Evolutionary conservation across 2,113 vertebrate species (phyloP).

Genomic region (Nymphicus hollandicus): DNA sequence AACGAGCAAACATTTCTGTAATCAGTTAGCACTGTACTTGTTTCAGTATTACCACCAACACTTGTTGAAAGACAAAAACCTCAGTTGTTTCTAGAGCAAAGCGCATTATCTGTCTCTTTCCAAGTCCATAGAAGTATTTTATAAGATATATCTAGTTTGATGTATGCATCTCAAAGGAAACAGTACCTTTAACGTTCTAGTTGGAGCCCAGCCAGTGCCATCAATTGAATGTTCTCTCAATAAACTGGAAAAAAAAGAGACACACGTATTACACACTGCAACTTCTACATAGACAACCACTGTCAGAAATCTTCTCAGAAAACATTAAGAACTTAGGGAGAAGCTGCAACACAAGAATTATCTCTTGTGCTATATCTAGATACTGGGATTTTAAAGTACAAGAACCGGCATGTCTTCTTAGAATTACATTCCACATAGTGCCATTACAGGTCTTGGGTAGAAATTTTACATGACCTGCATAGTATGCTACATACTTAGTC

Average conservation of each 20-base stretch:
- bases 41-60: background rate
- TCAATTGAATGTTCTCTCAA: slow-evolving; percentile 97
- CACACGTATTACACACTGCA: background rate
- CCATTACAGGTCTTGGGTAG: background rate
- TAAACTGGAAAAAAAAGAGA: slow-evolving; percentile 78
- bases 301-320: background rate
- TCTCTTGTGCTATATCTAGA: background rate
- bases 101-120: background rate
- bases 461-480: background rate
- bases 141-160: background rate
- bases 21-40: background rate
- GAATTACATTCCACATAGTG: background rate
- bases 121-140: background rate
- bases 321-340: background rate
- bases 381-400: background rate
- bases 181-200: slow-evolving; percentile 94
- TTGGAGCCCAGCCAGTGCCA: slow-evolving; percentile 98
- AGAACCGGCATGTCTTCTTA: background rate
- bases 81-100: background rate
- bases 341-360: background rate
- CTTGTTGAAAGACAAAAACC: background rate
- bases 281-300: background rate
- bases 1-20: background rate
- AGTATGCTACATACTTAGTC: background rate
- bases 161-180: background rate